Conservation (phyloP, 2,888 invertebrate species). For the Zaprionus bogoriensis region DNA sequence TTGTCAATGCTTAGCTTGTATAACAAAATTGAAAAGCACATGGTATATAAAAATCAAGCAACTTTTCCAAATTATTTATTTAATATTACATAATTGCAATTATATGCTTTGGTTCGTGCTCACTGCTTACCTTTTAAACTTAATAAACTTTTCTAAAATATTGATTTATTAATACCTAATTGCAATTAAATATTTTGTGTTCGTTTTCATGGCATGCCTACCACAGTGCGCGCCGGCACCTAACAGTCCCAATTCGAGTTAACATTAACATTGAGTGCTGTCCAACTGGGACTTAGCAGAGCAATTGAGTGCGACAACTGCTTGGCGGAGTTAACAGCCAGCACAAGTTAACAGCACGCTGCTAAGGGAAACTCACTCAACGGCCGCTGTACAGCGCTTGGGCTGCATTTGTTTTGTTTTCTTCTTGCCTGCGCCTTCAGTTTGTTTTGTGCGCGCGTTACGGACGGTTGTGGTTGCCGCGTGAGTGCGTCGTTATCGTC, state of each 20-base stretch:
- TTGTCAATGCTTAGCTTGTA: too few relatives aligned
- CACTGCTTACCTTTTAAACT: too few relatives aligned
- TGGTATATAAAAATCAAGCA: too few relatives aligned
- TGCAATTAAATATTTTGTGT: background rate
- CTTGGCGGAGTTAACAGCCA: background rate
- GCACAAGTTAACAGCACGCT: background rate
- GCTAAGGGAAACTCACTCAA: background rate
- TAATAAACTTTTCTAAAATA: too few relatives aligned
- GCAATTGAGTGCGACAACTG: background rate
- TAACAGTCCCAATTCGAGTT: slow-evolving; percentile 45
- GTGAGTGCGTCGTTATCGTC: slow-evolving; percentile 17
- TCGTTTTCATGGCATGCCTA: background rate
- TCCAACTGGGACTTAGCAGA: background rate
- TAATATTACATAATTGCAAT: too few relatives aligned
- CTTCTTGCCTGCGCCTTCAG: slow-evolving; percentile 36
- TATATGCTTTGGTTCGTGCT: too few relatives aligned
- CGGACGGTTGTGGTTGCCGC: slow-evolving; percentile 45
- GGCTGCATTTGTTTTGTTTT: slow-evolving; percentile 34
- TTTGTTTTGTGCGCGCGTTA: slow-evolving; percentile 65
- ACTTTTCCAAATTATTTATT: too few relatives aligned
- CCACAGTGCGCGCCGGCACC: slow-evolving; percentile 20
- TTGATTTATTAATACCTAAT: background rate
- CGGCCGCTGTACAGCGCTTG: background rate
- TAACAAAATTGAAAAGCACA: too few relatives aligned
- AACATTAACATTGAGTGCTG: slow-evolving; percentile 1